Base-by-base conservation (phyloP, 2,888 invertebrate genomes). In the Drosophila bunnanda region DNA sequence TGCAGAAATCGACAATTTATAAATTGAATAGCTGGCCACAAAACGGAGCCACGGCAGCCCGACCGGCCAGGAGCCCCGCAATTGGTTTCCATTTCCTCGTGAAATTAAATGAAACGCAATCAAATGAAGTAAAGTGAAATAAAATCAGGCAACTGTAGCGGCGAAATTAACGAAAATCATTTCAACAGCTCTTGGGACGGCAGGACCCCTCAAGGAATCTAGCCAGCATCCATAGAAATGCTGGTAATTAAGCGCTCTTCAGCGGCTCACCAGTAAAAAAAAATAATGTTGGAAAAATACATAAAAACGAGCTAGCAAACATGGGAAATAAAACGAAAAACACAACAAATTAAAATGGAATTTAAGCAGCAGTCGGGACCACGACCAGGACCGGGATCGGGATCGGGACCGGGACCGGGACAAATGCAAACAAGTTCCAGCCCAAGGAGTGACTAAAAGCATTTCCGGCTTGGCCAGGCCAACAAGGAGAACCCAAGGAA, bases 221-320 rank as follows among this genome's bases (percentile, higher is more conserved):
- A 41, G 61, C 52, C 53, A 66, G 62, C 72, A 70, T 65, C 70
- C 76, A 75, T 70, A 58, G 69, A 77, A 74, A 85, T 82, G 88
- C 83, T 85, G 84, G 86, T 88, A 84, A 84, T 84, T 84, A 84
- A 88, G 88, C 77, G 70, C 78, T 67, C 57, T 60, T 66, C 54
- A 74, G 67, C 50, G 67, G 66, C 55, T 56, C 48, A 65, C 48
- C 48, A 72, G 67, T 39, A 28, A 17, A 20, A 41, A 41, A 41
- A 72, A 56, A 56, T 68, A 57, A 70, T 46, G 66, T 12, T 30
- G 13, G 30, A 52, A 52, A 58, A 72, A 46, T 39, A 72, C n/a
- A 39, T 39, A 69, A 67, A 67, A 69, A 56, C 10, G 22, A 43
- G 30, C 12, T 3, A 41, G 54, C 62, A 69, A 41, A 70, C 43